A percentile compares a stretch with the other conserved stretches of the same genome.
These are phyloP conservation scores for Paguma larvata DNA, from an alignment of 2,797 vertebrate genomes.

Conservation along the genomic window DNA sequence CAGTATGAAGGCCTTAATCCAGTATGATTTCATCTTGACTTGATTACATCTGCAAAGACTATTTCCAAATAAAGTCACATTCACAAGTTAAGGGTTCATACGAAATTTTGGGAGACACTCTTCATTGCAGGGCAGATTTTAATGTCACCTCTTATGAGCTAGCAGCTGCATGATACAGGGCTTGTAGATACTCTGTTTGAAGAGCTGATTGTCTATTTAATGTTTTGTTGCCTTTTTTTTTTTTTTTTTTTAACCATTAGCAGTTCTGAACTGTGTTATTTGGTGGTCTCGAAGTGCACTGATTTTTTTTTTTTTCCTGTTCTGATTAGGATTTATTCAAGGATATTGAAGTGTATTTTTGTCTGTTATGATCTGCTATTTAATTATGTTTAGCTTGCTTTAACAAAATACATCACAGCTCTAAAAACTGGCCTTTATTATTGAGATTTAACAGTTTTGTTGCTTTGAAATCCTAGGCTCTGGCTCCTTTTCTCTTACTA, in stretches of 20 bases:
- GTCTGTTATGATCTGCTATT: neutral
- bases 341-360: constrained; percentile 29
- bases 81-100: neutral
- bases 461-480: constrained; percentile 18
- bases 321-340: constrained; percentile 61
- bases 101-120: neutral
- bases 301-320: constrained; percentile 52
- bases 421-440: constrained; percentile 29
- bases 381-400: constrained; percentile 51
- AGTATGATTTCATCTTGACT: neutral
- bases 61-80: neutral
- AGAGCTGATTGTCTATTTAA: constrained; percentile 18
- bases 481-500: neutral
- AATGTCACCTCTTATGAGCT: neutral
- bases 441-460: neutral
- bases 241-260: neutral
- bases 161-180: neutral
- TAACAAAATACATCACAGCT: constrained; percentile 4
- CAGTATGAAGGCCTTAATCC: neutral
- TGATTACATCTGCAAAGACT: neutral
- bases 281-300: neutral
- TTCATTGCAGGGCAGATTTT: neutral
- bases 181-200: neutral
- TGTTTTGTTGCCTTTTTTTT: neutral
- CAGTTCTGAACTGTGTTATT: neutral